A percentile compares a stretch with the other conserved stretches of the same genome.
Conservation (phyloP, 2,113 vertebrate genomes). For the Maccullochella peelii region DNA sequence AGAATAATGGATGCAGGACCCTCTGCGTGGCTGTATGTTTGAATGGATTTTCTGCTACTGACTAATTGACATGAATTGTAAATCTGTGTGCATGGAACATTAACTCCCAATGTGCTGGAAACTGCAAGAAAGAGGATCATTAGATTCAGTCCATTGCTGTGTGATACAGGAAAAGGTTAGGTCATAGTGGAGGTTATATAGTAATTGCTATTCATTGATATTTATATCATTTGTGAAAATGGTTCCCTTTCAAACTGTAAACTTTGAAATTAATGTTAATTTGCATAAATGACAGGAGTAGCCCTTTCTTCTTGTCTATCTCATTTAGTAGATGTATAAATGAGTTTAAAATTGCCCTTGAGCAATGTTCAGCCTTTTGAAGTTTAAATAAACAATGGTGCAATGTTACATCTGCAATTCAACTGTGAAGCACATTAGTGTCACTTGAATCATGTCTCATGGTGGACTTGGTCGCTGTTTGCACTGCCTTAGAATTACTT, state of each 20-base stretch:
- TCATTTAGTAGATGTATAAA: conserved; percentile 30
- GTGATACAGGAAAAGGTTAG: conserved; percentile 33
- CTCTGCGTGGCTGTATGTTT: conserved; percentile 20
- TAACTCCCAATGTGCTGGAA: conserved; percentile 43
- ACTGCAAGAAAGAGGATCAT: conserved; percentile 26
- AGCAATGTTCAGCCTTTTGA: conserved; percentile 39
- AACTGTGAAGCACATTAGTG: conserved; percentile 57
- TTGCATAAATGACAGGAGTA: conserved; percentile 18
- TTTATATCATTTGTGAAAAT: conserved; percentile 25
- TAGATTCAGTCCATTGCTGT: conserved; percentile 23
- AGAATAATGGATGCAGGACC: conserved; percentile 13
- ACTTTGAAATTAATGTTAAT: conserved; percentile 7
- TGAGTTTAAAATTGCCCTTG: conserved; percentile 17
- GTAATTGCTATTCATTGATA: conserved; percentile 23
- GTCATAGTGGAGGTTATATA: conserved; percentile 33
- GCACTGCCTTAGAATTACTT: conserved; percentile 9
- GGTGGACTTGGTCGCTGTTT: conserved; percentile 32
- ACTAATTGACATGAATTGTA: conserved; percentile 59
- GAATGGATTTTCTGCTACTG: conserved; percentile 32
- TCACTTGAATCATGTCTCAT: conserved; percentile 59
- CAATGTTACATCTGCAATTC: conserved; percentile 45
- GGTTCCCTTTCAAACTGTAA: not conserved
- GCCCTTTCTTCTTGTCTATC: conserved; percentile 14
- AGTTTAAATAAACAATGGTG: conserved; percentile 58
- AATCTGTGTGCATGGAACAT: conserved; percentile 55